Base-by-base conservation (phyloP, 2,797 vertebrate genomes). In the Leptoclinus maculatus region DNA sequence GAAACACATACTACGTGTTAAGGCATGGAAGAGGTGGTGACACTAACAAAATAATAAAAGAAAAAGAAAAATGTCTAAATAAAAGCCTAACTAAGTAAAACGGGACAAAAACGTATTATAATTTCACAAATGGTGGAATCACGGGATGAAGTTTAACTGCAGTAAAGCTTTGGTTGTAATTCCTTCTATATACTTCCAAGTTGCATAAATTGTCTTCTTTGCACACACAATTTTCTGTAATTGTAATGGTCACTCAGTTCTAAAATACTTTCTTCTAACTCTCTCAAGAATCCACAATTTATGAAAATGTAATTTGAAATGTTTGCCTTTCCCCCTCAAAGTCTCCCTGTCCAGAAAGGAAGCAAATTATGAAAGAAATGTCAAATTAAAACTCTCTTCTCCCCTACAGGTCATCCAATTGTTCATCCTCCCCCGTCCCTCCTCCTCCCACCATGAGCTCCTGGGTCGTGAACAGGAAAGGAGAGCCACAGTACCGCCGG, bases 401-500 rank as follows among this genome's bases (percentile, higher is more conserved):
- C 29, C 11, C 41, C 65, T 38, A 2, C 10, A 84, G 85, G 41
- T 73, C 17, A 19, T 32, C 65, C 45, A 57, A n/a, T 45, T 66
- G n/a, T 78, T 76, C 49, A 4, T 19, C 43, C 23, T 74, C 49
- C 41, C 62, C 8, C 21, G 0, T 3, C 62, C 45, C 25, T 63
- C 57, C 3, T 83, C 39, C 6, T 76, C 63, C 68, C 60, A 93
- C 66, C 67, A 97, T 98, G 97, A 98, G 95, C 85, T 95, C 95
- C 92, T 94, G 96, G 95, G 93, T 94, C 74, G 87, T 93, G 87
- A 95, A 95, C 86, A 95, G 92, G 87, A 96, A 92, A 78, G 94
- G 86, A 80, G 93, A 95, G 36, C 94, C 97, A 65, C 97, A 96
- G 87, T 99, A 98, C 89, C 95, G 97, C 83, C 88, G 97, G 27